These are phyloP conservation scores for Phragmatobia fuliginosa DNA, from an alignment of 2,888 invertebrate genomes.

Conservation along the genomic window DNA sequence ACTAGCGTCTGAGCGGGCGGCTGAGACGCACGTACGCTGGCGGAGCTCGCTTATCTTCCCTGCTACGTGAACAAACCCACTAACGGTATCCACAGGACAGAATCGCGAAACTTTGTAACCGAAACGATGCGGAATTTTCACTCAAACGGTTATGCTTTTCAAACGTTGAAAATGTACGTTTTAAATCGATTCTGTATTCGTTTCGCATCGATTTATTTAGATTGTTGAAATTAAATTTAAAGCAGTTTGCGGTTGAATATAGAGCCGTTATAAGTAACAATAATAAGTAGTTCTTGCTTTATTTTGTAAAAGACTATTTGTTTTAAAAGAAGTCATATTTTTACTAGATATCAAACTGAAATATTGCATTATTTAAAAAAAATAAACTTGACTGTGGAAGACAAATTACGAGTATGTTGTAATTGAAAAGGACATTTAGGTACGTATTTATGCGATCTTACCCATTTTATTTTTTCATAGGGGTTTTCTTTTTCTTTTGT, in stretches of 20 bases:
- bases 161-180: background rate
- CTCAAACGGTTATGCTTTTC: conserved; percentile 32
- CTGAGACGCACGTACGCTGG: conserved; percentile 36
- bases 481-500: no score
- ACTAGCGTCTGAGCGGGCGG: conserved; percentile 40
- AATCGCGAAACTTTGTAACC: conserved; percentile 46
- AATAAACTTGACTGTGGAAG: no score
- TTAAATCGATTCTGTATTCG: background rate
- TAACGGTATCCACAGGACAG: conserved; percentile 52
- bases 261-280: background rate
- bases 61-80: conserved; percentile 51
- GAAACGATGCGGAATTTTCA: conserved; percentile 46
- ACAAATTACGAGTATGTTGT: no score
- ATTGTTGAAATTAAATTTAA: background rate
- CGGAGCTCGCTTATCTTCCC: conserved; percentile 47
- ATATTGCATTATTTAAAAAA: no score
- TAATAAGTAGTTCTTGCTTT: background rate
- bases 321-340: no score
- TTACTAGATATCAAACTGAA: no score
- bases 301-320: background rate
- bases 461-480: no score
- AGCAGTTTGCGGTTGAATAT: background rate
- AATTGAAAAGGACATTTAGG: no score
- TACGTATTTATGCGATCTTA: no score
- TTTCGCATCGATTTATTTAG: background rate